Evolutionary conservation across 2,888 invertebrate species (phyloP).

Genomic region (Dyspetes luteomarginatus): DNA sequence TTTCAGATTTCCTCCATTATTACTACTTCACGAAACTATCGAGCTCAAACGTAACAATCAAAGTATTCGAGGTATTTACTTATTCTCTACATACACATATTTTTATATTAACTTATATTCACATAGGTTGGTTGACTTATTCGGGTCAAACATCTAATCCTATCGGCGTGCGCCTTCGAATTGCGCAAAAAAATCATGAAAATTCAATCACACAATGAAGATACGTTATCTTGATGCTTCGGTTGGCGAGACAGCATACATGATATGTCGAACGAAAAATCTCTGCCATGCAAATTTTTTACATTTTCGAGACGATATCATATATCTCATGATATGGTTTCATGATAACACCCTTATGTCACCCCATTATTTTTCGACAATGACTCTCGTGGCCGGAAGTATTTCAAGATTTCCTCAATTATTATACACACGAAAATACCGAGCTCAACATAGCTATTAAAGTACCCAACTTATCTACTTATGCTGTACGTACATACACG

Average conservation of each 20-base stretch:
- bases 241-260: background rate
- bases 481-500: background rate
- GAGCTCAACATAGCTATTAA: slow-evolving; percentile 10
- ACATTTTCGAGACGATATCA: too few relatives aligned
- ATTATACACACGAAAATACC: slow-evolving; percentile 38
- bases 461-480: slow-evolving; percentile 45
- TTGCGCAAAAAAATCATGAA: slow-evolving; percentile 17
- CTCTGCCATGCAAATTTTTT: too few relatives aligned
- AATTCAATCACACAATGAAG: slow-evolving; percentile 9
- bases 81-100: slow-evolving; percentile 1
- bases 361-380: slow-evolving; percentile 6
- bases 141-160: slow-evolving; percentile 45
- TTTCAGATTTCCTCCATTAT: slow-evolving; percentile 43
- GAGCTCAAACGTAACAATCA: slow-evolving; percentile 9
- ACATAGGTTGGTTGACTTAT: slow-evolving; percentile 41
- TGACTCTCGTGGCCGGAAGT: slow-evolving; percentile 8
- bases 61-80: slow-evolving; percentile 46
- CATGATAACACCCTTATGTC: too few relatives aligned
- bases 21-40: slow-evolving; percentile 31
- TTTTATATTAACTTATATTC: background rate
- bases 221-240: too few relatives aligned
- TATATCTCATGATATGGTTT: too few relatives aligned
- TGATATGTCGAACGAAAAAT: too few relatives aligned
- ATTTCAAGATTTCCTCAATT: slow-evolving; percentile 39
- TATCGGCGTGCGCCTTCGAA: background rate